A percentile compares a stretch with the other conserved stretches of the same genome.
Evolutionary conservation across 2,797 vertebrate genomes (phyloP).

Genomic region (Leucoraja ocellata): DNA sequence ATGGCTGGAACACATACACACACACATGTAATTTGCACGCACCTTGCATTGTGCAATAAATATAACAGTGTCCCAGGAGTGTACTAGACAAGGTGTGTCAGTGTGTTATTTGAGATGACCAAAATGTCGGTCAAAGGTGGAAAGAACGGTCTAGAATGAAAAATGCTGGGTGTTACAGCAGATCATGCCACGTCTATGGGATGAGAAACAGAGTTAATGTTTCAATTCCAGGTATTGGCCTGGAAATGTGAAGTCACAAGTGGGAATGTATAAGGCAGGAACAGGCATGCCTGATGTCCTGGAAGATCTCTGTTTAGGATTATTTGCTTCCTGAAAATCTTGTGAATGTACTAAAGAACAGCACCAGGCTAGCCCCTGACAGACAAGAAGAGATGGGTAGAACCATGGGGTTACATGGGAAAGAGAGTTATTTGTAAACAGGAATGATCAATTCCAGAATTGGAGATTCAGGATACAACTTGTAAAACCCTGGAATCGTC

Average conservation of each 20-base stretch:
- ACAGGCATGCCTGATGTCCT: not conserved
- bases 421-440: not conserved
- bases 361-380: not conserved
- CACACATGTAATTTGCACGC: not conserved
- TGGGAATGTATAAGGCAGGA: not conserved
- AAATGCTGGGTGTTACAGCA: too few relatives aligned
- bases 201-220: too few relatives aligned
- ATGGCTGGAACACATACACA: too few relatives aligned
- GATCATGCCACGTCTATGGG: too few relatives aligned
- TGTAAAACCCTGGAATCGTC: not conserved
- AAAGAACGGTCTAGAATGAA: not conserved
- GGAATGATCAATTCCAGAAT: not conserved
- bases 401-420: not conserved
- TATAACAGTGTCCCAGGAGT: not conserved
- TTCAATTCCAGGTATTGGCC: not conserved
- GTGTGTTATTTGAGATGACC: not conserved
- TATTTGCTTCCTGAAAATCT: not conserved
- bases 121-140: not conserved
- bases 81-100: not conserved
- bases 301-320: not conserved
- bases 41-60: not conserved
- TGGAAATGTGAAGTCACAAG: not conserved
- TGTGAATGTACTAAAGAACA: not conserved
- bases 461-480: not conserved
- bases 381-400: not conserved